Conservation (phyloP, 2,888 invertebrate genomes). For the Cantharis rustica region DNA sequence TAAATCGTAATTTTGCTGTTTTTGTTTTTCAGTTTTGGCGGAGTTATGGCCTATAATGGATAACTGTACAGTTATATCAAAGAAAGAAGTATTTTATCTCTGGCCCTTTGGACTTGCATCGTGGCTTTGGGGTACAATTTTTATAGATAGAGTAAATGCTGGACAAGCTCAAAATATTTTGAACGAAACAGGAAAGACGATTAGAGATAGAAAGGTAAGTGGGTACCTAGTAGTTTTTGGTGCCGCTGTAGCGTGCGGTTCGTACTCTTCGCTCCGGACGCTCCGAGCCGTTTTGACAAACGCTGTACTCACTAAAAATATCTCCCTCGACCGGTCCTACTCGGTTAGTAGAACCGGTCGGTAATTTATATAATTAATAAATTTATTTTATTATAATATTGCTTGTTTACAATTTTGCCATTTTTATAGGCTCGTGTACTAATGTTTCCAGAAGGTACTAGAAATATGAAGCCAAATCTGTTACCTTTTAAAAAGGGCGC, state of each 20-base stretch:
- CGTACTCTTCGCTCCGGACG: too few species aligned
- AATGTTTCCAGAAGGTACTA: constrained; percentile 93
- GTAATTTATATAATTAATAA: too few species aligned
- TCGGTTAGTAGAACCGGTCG: too few species aligned
- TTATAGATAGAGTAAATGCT: constrained; percentile 78
- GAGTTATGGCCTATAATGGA: constrained; percentile 83
- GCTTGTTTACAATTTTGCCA: too few species aligned
- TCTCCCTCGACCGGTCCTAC: too few species aligned
- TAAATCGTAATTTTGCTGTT: background rate
- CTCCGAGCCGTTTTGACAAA: too few species aligned
- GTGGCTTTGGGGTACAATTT: constrained; percentile 89
- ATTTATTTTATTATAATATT: too few species aligned
- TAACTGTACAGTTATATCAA: constrained; percentile 80
- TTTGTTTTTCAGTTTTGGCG: constrained; percentile 63
- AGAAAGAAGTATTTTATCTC: constrained; percentile 79
- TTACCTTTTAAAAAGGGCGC: constrained; percentile 95
- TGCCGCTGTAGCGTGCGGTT: too few species aligned
- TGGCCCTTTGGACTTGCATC: constrained; percentile 85
- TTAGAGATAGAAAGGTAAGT: constrained; percentile 67
- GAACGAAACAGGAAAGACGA: constrained; percentile 71
- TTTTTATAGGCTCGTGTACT: constrained; percentile 63
- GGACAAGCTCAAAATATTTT: constrained; percentile 73
- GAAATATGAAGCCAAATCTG: constrained; percentile 75
- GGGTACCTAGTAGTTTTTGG: too few species aligned
- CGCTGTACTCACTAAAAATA: too few species aligned